Conservation (phyloP, 2,113 vertebrate species). For the Phodopus roborovskii region DNA sequence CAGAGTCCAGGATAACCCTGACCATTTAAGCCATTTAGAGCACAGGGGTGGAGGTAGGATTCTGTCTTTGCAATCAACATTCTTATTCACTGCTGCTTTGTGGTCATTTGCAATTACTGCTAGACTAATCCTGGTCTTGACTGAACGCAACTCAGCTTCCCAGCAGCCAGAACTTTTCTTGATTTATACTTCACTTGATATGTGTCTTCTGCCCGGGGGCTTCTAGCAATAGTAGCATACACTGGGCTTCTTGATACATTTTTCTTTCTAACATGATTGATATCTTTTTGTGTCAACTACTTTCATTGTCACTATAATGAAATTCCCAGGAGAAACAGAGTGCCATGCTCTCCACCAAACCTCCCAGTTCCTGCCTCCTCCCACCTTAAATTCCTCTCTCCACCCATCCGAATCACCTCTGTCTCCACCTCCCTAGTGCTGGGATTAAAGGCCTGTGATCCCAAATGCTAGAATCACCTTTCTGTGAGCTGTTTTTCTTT, state of each 20-base stretch:
- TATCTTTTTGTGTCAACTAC: neutral
- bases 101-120: neutral
- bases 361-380: too few relatives aligned
- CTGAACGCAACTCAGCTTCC: neutral
- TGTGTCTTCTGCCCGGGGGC: neutral
- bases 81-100: neutral
- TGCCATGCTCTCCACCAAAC: too few relatives aligned
- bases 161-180: slow-evolving; percentile 6
- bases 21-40: neutral
- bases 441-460: too few relatives aligned
- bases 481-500: too few relatives aligned
- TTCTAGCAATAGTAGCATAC: neutral
- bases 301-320: neutral
- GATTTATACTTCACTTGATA: neutral
- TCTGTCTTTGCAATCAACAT: neutral
- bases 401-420: too few relatives aligned
- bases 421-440: too few relatives aligned
- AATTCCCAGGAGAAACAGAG: neutral
- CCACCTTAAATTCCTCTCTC: too few relatives aligned
- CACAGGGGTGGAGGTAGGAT: neutral
- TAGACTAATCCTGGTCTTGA: neutral
- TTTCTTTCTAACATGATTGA: neutral
- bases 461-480: too few relatives aligned
- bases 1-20: neutral
- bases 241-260: neutral